Conservation (phyloP, 2,797 vertebrate genomes). For the Acipenser transmontanus region DNA sequence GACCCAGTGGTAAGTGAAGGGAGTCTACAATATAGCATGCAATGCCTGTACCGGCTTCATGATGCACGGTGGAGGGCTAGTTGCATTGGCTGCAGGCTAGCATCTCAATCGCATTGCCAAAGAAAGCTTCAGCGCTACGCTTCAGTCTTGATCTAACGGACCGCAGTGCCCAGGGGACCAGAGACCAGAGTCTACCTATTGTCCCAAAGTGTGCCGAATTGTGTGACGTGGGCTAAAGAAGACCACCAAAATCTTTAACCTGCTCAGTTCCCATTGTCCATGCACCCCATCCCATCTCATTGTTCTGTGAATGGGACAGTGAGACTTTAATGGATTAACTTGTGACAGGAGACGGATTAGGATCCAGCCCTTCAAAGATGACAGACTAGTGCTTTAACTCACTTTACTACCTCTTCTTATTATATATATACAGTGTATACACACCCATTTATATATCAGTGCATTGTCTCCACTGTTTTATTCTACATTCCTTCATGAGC, state of each 20-base stretch:
- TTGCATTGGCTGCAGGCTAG: too few relatives aligned
- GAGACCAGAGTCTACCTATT: not conserved
- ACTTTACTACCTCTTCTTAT: conserved; percentile 15
- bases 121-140: conserved; percentile 32
- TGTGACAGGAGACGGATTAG: conserved; percentile 54
- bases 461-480: too few relatives aligned
- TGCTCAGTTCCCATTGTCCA: conserved; percentile 2
- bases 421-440: too few relatives aligned
- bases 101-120: too few relatives aligned
- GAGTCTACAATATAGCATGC: too few relatives aligned
- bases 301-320: conserved; percentile 54
- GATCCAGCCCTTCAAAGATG: conserved; percentile 61
- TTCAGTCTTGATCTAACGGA: conserved; percentile 38
- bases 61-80: too few relatives aligned
- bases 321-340: conserved; percentile 32
- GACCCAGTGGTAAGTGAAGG: too few relatives aligned
- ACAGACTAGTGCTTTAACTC: conserved; percentile 65
- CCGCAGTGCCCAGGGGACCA: conserved; percentile 2
- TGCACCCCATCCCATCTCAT: conserved; percentile 5
- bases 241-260: not conserved
- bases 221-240: conserved; percentile 14
- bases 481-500: too few relatives aligned
- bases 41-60: too few relatives aligned
- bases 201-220: conserved; percentile 20
- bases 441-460: too few relatives aligned